Conservation (phyloP, 2,888 invertebrate genomes). For the Germaria angustata region DNA sequence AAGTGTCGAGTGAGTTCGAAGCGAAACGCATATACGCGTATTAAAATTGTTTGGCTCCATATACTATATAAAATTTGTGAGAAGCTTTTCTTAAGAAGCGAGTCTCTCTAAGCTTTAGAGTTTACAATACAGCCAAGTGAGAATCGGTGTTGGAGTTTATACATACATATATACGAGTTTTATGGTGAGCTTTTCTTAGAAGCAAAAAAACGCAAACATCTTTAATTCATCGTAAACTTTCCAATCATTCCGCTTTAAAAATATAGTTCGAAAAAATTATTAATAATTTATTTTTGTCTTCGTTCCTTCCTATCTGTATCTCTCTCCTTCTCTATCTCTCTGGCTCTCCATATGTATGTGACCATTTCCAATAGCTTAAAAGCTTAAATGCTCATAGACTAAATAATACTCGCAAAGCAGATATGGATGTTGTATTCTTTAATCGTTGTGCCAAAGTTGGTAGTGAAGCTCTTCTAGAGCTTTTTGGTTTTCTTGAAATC, state of each 20-base stretch:
- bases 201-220: background rate
- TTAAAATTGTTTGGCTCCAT: background rate
- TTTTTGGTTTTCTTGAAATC: conserved; percentile 69
- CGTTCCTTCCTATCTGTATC: background rate
- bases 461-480: conserved; percentile 92
- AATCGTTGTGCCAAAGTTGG: conserved; percentile 96
- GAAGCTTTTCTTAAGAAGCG: too few relatives aligned
- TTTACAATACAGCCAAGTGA: too few relatives aligned
- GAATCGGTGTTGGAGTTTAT: too few relatives aligned
- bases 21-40: background rate
- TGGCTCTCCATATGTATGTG: background rate
- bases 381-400: conserved; percentile 76
- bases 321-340: background rate
- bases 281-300: background rate
- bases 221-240: background rate
- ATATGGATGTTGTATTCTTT: conserved; percentile 89
- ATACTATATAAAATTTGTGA: background rate
- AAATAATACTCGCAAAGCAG: conserved; percentile 89
- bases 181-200: background rate
- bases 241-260: background rate
- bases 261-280: background rate
- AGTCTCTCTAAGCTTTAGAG: too few relatives aligned
- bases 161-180: too few relatives aligned
- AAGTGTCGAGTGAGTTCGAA: background rate
- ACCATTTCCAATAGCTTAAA: conserved; percentile 5